Evolutionary conservation across 2,888 invertebrate species (phyloP).

Genomic region (Rhaphigaster nebulosa): DNA sequence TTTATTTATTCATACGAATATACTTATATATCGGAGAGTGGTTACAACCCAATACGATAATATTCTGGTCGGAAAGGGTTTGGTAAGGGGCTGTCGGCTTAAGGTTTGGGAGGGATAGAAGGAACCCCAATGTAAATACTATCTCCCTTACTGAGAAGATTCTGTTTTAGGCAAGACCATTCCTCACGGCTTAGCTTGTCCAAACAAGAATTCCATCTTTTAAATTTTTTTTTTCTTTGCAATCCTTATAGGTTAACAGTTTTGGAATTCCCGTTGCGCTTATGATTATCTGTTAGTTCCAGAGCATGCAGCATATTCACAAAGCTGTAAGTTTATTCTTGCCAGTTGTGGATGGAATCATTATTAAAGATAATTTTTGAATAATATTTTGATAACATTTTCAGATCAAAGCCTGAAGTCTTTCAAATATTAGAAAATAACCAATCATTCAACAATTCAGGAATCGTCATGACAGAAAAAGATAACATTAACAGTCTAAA

Average conservation of each 20-base stretch:
- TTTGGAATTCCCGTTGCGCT: neutral
- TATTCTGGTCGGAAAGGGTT: neutral
- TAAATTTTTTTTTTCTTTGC: neutral
- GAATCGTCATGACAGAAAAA: too few species aligned
- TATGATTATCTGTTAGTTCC: neutral
- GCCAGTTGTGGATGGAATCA: too few species aligned
- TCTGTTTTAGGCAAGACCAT: slow-evolving; percentile 13
- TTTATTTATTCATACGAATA: neutral
- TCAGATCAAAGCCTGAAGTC: too few species aligned
- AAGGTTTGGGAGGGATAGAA: neutral
- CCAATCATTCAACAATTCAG: too few species aligned
- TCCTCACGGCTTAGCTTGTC: slow-evolving; percentile 9
- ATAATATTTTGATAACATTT: too few species aligned
- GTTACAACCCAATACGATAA: neutral
- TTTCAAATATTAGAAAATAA: too few species aligned
- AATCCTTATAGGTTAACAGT: slow-evolving; percentile 16
- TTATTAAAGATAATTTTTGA: too few species aligned
- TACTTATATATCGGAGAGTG: neutral
- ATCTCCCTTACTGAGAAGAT: slow-evolving; percentile 33
- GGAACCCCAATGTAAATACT: slow-evolving; percentile 26
- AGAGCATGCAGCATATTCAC: neutral
- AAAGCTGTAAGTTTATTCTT: too few species aligned
- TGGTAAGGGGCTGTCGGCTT: neutral
- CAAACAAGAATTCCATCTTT: slow-evolving; percentile 29
- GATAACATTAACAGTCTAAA: too few species aligned